A percentile compares a stretch with the other conserved stretches of the same genome.
Evolutionary conservation across 2,797 vertebrate genomes (phyloP).

Genomic region (Microctenopoma lineatum): DNA sequence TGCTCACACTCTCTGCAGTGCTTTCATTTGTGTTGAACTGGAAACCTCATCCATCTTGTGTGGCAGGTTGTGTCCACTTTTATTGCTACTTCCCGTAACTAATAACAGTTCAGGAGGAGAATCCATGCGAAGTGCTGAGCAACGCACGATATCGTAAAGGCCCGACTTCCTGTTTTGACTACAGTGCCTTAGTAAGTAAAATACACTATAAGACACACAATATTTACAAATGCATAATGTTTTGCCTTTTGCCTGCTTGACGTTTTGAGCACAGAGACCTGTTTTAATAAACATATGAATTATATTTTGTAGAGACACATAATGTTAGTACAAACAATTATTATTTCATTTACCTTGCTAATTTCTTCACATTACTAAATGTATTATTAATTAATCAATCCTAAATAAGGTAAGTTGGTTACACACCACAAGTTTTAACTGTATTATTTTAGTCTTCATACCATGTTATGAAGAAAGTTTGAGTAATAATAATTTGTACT

Average conservation of each 20-base stretch:
- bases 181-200: conserved; percentile 90
- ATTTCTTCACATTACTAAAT: too few relatives aligned
- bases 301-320: background rate
- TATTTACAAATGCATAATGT: background rate
- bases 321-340: too few relatives aligned
- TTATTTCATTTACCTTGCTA: too few relatives aligned
- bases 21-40: conserved; percentile 20
- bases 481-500: too few relatives aligned
- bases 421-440: too few relatives aligned
- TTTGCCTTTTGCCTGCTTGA: too few relatives aligned
- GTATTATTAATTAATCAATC: too few relatives aligned
- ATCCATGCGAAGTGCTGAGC: conserved; percentile 92
- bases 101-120: conserved; percentile 87
- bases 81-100: conserved; percentile 49
- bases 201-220: background rate
- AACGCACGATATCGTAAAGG: conserved; percentile 95
- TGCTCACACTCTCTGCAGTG: background rate
- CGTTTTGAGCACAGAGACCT: background rate
- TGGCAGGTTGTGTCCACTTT: conserved; percentile 6
- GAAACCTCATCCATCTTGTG: conserved; percentile 8
- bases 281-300: background rate
- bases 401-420: too few relatives aligned
- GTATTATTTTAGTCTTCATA: too few relatives aligned
- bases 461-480: too few relatives aligned
- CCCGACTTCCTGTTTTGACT: conserved; percentile 96